Evolutionary conservation across 2,888 invertebrate genomes (phyloP).

Genomic region (Anaspis maculata): DNA sequence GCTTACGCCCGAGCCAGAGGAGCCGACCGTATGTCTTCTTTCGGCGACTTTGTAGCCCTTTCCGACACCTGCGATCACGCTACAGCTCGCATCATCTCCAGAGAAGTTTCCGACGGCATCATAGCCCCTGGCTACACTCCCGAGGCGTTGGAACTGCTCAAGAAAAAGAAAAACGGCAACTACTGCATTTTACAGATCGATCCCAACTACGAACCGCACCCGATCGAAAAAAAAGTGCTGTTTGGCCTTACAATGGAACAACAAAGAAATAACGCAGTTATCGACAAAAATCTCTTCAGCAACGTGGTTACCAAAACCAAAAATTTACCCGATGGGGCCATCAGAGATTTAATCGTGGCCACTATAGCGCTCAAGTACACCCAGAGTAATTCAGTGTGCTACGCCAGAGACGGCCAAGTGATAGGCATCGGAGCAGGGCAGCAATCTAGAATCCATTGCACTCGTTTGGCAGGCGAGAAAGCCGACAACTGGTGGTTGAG

Average conservation of each 20-base stretch:
- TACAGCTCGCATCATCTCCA: constrained; percentile 88
- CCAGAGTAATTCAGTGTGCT: constrained; percentile 98
- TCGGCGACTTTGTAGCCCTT: constrained; percentile 94
- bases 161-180: constrained; percentile 89
- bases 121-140: constrained; percentile 87
- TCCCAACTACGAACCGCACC: constrained; percentile 69
- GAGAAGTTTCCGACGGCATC: constrained; percentile 96
- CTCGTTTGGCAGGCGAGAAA: constrained; percentile 92
- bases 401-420: constrained; percentile 84
- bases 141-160: constrained; percentile 76
- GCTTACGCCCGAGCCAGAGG: constrained; percentile 96
- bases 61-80: constrained; percentile 84
- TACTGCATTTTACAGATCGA: constrained; percentile 94
- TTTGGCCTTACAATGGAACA: constrained; percentile 83
- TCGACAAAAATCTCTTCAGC: constrained; percentile 66
- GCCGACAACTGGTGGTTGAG: constrained; percentile 98
- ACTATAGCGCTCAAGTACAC: constrained; percentile 96
- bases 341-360: constrained; percentile 89
- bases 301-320: constrained; percentile 73
- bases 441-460: constrained; percentile 97
- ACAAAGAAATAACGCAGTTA: constrained; percentile 79
- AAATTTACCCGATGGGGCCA: constrained; percentile 59
- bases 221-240: constrained; percentile 72
- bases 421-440: constrained; percentile 97
- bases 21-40: constrained; percentile 98